Evolutionary conservation across 2,113 vertebrate genomes (phyloP), one percentile per base, ranked within the genome.

Genomic region (Balaeniceps rex): DNA sequence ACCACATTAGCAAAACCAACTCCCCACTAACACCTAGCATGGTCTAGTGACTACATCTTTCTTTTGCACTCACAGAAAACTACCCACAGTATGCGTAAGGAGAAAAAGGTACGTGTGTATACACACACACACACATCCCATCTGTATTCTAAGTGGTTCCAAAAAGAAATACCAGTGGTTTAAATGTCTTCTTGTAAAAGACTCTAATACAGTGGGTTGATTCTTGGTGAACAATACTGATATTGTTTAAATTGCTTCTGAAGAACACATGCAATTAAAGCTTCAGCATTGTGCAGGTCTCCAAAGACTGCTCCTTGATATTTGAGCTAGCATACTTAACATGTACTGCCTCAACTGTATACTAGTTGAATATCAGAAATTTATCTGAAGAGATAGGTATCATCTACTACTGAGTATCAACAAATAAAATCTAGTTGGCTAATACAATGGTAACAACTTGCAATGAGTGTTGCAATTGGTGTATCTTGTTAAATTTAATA

Each of bases 401-500:
- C 21, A 65, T 55, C 74, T 79, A 26, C 69, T 86, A 74, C 51
- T 36, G 46, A 81, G 49, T 26, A 95, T 7, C 34, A 81, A 69
- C 66, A 79, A 38, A 84, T 79, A 90, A 80, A 66, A 75, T 46
- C 87, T 89, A 87, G 72, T 83, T 94, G 86, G 36, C 70, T 83
- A 70, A 91, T 90, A 75, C 90, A 95, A 42, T 61, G 38, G 91
- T 70, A 95, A 92, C 88, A 89, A 66, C 76, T 83, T 71, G 71
- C 87, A 94, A n/a, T 31, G 58, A 95, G 92, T 46, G 34, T 5
- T 89, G 52, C 64, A 79, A 83, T 61, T 47, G 68, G 44, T 18
- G 7, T 3, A 72, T 78, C 71, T 72, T 64, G 33, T 91, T 92
- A 79, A 90, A 95, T 83, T 84, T 77, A 63, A 89, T 40, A 70